phyloP scores from a whole-genome alignment of 2,113 vertebrate species.

The Chlamydotis undulata region DNA sequence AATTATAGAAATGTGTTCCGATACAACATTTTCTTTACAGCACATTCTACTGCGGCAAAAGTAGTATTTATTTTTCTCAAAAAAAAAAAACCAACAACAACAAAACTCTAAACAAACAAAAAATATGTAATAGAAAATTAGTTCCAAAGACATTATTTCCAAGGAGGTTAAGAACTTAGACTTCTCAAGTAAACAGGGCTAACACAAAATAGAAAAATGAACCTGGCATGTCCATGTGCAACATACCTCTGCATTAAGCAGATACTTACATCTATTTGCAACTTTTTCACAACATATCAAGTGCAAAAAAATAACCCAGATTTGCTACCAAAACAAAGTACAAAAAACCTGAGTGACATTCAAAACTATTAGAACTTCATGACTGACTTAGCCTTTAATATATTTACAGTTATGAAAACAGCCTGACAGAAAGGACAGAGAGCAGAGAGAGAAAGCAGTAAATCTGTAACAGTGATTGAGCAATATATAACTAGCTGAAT shows the following conservation, averaged over 20 bases:
- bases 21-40: neutral
- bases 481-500: conserved; percentile 66
- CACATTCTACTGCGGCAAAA: neutral
- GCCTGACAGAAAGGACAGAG: neutral
- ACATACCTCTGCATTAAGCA: neutral
- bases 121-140: neutral
- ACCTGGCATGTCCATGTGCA: neutral
- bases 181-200: neutral
- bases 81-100: neutral
- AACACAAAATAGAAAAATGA: neutral
- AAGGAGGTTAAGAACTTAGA: neutral
- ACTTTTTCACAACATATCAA: neutral
- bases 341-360: neutral
- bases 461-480: conserved; percentile 64
- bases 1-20: neutral
- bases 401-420: neutral
- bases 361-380: neutral
- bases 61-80: neutral
- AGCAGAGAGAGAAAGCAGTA: conserved; percentile 27
- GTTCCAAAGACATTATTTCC: neutral
- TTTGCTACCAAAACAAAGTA: neutral
- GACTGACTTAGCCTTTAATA: neutral
- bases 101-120: no score
- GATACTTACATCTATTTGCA: neutral
- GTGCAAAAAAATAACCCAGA: neutral